Base-by-base conservation (phyloP, 2,113 vertebrate species). In the Zosterops hypoxanthus region DNA sequence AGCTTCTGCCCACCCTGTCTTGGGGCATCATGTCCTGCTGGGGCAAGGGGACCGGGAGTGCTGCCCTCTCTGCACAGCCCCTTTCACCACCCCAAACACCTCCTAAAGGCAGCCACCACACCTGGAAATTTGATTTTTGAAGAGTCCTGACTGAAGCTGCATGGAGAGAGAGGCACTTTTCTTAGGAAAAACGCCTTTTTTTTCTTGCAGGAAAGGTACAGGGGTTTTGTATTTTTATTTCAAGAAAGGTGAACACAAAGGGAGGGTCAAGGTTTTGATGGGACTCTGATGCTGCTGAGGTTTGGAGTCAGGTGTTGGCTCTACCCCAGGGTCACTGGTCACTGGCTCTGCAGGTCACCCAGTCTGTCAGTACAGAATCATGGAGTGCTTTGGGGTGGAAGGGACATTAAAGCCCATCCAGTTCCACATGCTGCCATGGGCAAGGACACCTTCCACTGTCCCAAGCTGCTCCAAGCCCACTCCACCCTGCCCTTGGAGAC, bases 311-410 rank as follows among this genome's bases (percentile, higher is more conserved):
- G 33, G 16, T 25, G 4, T 34, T 24, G 41, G 33, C 44, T 86
- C 61, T 50, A 7, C 34, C 80, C 59, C 25, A 10, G 56, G 20
- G 36, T 26, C 78, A 5, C 20, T 0, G 20, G 36, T 26, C 78
- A 5, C 20, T 0, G 0, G 46, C 70, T 44, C 60, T 7, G 2
- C 16, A 24, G 44, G 34, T 59, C 9, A 1, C n/a, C 1, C 25
- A 2, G 23, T 20, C 9, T 41, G 34, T 41, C 61, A 61, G 5
- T 6, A 2, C 5, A 26, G 14, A 23, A 13, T 9, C 63, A 3
- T 6, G 24, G 29, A 26, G 5, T 8, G 41, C 4, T 69, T 42
- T 82, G 70, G 61, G 41, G 1, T 26, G n/a, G 20, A 18, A 60
- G 8, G 20, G 33, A 41, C 24, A 1, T 31, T 0, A 11, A 14